Base-by-base conservation (phyloP, 2,113 vertebrate species). In the Hyperopisus bebe region DNA sequence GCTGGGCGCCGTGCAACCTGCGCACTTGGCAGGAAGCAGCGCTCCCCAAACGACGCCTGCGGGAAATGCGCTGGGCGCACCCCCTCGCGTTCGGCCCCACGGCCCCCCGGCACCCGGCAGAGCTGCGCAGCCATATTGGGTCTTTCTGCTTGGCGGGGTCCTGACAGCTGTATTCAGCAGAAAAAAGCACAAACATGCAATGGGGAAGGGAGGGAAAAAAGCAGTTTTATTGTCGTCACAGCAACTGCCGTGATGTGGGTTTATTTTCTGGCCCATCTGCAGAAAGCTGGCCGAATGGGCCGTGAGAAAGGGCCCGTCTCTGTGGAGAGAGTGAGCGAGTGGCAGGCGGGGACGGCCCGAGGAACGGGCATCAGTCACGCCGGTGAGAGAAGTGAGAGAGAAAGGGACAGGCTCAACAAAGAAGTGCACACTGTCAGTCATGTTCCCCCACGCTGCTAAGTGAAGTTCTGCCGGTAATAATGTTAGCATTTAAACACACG, bases 1-100 rank as follows among this genome's bases (percentile, higher is more conserved):
- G 89, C 93, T 91, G 91, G 93, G 93, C 94, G 92, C 92, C 89
- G 93, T 92, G 91, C 95, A 96, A 96, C 95, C 94, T 95, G 95
- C 95, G 94, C 94, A 91, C 94, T 93, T 95, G 94, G 95, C 94
- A 96, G 92, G 94, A 94, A 94, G 94, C 74, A 88, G 27, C 89
- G 0, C 89, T 90, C 88, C 93, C 95, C 92, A 93, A 96, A 95
- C 92, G 92, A 94, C 91, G 92, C 94, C 95, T 93, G 91, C 80
- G 91, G 94, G 95, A 93, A 94, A 95, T 94, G 94, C 89, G 88
- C 93, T 91, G 93, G 88, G 89, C 93, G 92, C 90, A 90, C 93
- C 94, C 94, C 91, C 89, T 90, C 92, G 91, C 92, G 91, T 94
- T 93, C 92, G 93, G 92, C 94, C 92, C 95, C 90, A 92, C 93